A percentile compares a stretch with the other conserved stretches of the same genome.
Conservation (phyloP, 2,888 invertebrate genomes). For the Scaptomyza cyrtandrae region DNA sequence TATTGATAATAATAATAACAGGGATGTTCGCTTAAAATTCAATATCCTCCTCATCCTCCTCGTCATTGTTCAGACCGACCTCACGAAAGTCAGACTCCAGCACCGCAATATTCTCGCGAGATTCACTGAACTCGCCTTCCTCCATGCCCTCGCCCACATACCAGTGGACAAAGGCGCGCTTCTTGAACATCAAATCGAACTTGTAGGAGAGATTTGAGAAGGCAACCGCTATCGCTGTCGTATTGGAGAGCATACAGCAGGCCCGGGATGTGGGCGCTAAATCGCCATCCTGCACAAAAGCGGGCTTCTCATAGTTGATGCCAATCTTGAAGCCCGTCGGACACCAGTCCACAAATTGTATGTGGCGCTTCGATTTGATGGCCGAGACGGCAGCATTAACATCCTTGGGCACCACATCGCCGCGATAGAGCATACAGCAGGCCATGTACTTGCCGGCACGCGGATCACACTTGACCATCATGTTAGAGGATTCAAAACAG, state of each 20-base stretch:
- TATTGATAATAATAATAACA: neutral
- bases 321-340: constrained; percentile 96
- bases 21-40: constrained; percentile 49
- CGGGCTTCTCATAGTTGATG: constrained; percentile 93
- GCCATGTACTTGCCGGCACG: constrained; percentile 95
- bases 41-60: constrained; percentile 69
- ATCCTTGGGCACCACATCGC: constrained; percentile 95
- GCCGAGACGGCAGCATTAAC: constrained; percentile 93
- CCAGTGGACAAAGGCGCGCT: constrained; percentile 96
- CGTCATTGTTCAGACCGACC: constrained; percentile 80
- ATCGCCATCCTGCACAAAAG: constrained; percentile 90
- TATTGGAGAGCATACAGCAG: constrained; percentile 95
- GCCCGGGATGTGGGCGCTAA: constrained; percentile 93
- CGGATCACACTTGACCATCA: constrained; percentile 96
- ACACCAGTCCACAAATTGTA: constrained; percentile 97
- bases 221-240: constrained; percentile 95
- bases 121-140: constrained; percentile 84
- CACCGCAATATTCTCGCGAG: constrained; percentile 83
- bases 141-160: constrained; percentile 86
- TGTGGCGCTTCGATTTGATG: constrained; percentile 90
- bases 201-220: constrained; percentile 96
- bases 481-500: constrained; percentile 94
- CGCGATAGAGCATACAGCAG: constrained; percentile 93
- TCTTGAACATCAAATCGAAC: constrained; percentile 90
- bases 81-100: constrained; percentile 84